These are phyloP conservation scores for Siderastrea radians DNA, from an alignment of 92 coral and sea anemone genomes.

Conservation along the genomic window DNA sequence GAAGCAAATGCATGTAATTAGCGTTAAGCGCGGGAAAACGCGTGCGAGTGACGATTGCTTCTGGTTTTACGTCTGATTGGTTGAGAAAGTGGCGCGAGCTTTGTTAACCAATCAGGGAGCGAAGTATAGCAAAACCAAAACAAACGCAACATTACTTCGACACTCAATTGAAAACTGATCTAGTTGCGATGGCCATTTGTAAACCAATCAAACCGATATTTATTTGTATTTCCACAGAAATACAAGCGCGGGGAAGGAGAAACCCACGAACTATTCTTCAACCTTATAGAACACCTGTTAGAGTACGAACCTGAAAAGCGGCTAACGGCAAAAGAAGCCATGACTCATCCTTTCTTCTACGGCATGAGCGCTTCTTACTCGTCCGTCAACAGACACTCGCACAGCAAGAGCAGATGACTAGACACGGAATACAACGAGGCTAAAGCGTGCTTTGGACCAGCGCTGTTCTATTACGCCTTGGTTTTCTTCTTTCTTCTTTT, in stretches of 20 bases:
- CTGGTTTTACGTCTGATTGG: too few species aligned
- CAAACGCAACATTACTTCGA: too few species aligned
- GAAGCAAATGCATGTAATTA: too few species aligned
- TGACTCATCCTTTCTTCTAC: conserved; percentile 90
- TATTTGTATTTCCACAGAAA: conserved; percentile 67
- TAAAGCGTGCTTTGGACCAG: neutral
- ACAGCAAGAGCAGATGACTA: conserved; percentile 97
- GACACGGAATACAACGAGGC: neutral
- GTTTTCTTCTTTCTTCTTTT: conserved; percentile 9
- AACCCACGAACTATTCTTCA: conserved; percentile 84
- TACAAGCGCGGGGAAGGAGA: conserved; percentile 84
- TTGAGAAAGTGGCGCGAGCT: too few species aligned
- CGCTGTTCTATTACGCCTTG: conserved; percentile 19
- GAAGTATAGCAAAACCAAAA: too few species aligned
- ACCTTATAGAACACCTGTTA: conserved; percentile 87
- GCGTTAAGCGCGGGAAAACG: too few species aligned
- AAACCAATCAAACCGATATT: neutral
- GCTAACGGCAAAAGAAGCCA: conserved; percentile 87
- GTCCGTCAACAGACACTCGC: conserved; percentile 75
- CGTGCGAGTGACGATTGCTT: too few species aligned
- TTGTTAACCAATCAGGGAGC: too few species aligned
- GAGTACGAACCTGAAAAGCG: conserved; percentile 91
- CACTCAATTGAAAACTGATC: too few species aligned
- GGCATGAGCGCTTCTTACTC: conserved; percentile 61
- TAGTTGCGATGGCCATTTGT: neutral